phyloP scores from a whole-genome alignment of 2,888 invertebrate species.

The Tachina grossa region DNA sequence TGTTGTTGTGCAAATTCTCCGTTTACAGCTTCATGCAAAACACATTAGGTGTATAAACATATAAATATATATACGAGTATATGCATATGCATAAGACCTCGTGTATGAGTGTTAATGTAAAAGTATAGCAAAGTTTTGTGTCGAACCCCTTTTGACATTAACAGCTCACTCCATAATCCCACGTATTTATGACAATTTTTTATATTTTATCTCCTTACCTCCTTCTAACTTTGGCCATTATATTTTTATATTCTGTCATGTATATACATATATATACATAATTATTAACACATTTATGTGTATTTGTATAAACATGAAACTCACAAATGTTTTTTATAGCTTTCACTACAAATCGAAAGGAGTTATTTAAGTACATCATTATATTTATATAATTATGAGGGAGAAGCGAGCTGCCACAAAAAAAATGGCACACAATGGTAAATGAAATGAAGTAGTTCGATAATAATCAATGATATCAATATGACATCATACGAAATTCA shows the following conservation, averaged over 20 bases:
- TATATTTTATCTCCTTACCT: slow-evolving; percentile 20
- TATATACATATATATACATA: not conserved
- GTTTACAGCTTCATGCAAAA: not conserved
- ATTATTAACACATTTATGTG: too few relatives aligned
- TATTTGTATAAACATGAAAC: not conserved
- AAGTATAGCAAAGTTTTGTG: slow-evolving; percentile 18
- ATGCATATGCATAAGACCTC: not conserved
- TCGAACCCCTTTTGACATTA: slow-evolving; percentile 57
- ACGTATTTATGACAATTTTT: slow-evolving; percentile 52
- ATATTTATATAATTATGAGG: not conserved
- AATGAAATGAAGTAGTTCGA: too few relatives aligned
- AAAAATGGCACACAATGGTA: too few relatives aligned
- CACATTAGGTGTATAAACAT: not conserved
- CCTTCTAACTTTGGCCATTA: slow-evolving; percentile 39
- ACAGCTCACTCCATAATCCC: slow-evolving; percentile 58
- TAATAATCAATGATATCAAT: too few relatives aligned
- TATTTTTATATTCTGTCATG: not conserved
- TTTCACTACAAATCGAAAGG: not conserved
- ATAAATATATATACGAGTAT: not conserved
- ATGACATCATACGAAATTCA: too few relatives aligned
- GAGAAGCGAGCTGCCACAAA: too few relatives aligned
- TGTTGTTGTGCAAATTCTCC: not conserved
- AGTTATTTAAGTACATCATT: not conserved
- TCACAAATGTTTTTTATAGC: not conserved
- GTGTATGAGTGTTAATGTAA: not conserved